A percentile compares a stretch with the other conserved stretches of the same genome.
phyloP scores from a whole-genome alignment of 2,797 vertebrate genomes.

The Hyperoplus immaculatus region DNA sequence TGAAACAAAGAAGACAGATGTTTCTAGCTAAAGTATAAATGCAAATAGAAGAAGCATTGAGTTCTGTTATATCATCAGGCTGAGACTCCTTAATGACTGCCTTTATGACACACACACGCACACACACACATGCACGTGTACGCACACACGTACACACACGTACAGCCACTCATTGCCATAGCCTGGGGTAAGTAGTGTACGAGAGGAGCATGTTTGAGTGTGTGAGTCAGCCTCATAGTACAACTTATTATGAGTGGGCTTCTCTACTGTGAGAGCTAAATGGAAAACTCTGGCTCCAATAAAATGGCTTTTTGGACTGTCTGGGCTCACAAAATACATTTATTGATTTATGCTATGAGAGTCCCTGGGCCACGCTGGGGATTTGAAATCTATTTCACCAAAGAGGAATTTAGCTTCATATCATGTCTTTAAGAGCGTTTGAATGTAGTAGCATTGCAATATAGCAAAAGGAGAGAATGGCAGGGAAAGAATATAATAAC shows the following conservation, averaged over 20 bases:
- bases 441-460: not conserved
- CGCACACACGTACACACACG: constrained; percentile 12
- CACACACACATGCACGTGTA: not conserved
- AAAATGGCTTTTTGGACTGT: constrained; percentile 36
- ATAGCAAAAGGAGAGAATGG: not conserved
- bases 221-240: constrained; percentile 70
- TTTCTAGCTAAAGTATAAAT: not conserved
- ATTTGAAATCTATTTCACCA: constrained; percentile 18
- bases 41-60: constrained; percentile 1
- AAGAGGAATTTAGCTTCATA: constrained; percentile 21
- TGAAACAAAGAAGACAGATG: not conserved
- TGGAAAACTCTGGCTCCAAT: constrained; percentile 33
- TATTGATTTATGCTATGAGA: constrained; percentile 57
- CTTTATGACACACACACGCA: constrained; percentile 14
- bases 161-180: constrained; percentile 11
- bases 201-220: constrained; percentile 14
- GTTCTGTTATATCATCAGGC: constrained; percentile 20
- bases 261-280: constrained; percentile 52
- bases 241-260: constrained; percentile 60
- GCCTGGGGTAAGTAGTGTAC: constrained; percentile 26
- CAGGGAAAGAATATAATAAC: not conserved
- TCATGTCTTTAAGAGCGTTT: constrained; percentile 1
- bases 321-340: constrained; percentile 46
- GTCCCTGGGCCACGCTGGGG: not conserved
- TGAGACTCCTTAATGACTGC: constrained; percentile 23